Percentiles rank a stretch among this genome's conserved stretches.
Conservation (phyloP, 2,113 vertebrate genomes). For the Cheilinus undulatus region DNA sequence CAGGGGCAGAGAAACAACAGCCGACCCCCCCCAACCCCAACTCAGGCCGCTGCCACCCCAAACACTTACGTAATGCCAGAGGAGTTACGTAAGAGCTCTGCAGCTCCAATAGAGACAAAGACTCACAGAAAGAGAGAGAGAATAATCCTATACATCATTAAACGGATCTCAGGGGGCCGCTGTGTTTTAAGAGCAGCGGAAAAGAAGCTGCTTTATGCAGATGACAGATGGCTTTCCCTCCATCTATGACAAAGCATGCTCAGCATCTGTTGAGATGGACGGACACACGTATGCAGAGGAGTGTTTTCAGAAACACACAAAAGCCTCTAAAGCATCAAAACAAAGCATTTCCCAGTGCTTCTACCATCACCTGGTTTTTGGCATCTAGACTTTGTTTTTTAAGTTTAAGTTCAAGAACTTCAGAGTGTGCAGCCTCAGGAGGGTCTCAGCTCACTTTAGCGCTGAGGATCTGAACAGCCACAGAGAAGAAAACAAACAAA, state of each 20-base stretch:
- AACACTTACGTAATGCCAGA: constrained; percentile 56
- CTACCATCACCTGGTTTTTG: background rate
- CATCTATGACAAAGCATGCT: constrained; percentile 30
- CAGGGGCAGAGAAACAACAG: constrained; percentile 46
- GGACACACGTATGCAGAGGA: background rate
- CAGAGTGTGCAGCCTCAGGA: too few species aligned
- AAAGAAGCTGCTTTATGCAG: constrained; percentile 41
- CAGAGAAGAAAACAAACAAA: too few species aligned
- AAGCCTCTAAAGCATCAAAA: background rate
- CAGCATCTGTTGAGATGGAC: constrained; percentile 33
- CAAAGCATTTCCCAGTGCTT: background rate
- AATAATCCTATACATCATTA: constrained; percentile 67
- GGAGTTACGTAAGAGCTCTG: constrained; percentile 57
- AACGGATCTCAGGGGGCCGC: constrained; percentile 39
- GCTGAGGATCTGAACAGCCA: too few species aligned
- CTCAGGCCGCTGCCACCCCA: constrained; percentile 14
- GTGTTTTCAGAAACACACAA: background rate
- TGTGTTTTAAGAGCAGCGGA: constrained; percentile 52
- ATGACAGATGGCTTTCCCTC: constrained; percentile 63
- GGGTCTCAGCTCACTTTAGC: too few species aligned
- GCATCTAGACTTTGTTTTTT: background rate
- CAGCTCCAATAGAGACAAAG: constrained; percentile 18
- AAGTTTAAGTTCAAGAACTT: too few species aligned
- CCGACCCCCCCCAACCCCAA: background rate
- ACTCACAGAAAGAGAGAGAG: constrained; percentile 19